Percentiles rank a stretch among this genome's conserved stretches.
These are phyloP conservation scores for Hexactinellida sp. DNA, from an alignment of 37 sponge, comb jelly and placozoan species.

Conservation along the genomic window DNA sequence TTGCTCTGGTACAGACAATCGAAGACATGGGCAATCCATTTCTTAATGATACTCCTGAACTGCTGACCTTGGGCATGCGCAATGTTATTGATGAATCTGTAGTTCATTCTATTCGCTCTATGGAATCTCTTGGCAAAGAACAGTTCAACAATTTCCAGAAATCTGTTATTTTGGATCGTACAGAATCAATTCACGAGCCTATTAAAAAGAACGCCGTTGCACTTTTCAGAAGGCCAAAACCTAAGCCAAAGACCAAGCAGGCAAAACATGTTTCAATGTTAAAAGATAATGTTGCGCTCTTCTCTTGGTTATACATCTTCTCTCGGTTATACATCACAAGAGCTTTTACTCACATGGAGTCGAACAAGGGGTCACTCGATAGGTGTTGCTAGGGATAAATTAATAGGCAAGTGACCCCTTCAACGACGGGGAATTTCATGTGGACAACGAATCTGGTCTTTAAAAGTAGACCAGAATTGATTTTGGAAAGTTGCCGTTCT, in stretches of 20 bases:
- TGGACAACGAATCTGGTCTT: no score
- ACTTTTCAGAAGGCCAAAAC: background rate
- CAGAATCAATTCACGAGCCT: background rate
- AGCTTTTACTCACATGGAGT: no score
- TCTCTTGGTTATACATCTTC: background rate
- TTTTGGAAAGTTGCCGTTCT: no score
- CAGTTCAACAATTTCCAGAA: background rate
- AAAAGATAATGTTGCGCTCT: background rate
- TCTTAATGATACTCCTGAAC: slow-evolving; percentile 15
- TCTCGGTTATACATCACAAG: no score
- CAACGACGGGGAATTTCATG: no score
- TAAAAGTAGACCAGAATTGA: no score
- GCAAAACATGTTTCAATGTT: background rate
- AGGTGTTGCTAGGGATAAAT: no score
- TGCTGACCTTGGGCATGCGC: background rate
- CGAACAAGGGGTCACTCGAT: no score
- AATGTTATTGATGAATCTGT: slow-evolving; percentile 24
- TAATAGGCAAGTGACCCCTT: no score
- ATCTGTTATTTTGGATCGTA: background rate
- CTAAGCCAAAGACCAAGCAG: background rate
- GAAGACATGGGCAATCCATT: slow-evolving; percentile 22
- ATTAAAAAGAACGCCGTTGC: background rate
- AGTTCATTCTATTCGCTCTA: background rate
- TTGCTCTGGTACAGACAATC: background rate
- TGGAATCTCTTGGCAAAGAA: background rate